Base-by-base conservation (phyloP, 2,888 invertebrate genomes). In the Malthinus flaveolus region DNA sequence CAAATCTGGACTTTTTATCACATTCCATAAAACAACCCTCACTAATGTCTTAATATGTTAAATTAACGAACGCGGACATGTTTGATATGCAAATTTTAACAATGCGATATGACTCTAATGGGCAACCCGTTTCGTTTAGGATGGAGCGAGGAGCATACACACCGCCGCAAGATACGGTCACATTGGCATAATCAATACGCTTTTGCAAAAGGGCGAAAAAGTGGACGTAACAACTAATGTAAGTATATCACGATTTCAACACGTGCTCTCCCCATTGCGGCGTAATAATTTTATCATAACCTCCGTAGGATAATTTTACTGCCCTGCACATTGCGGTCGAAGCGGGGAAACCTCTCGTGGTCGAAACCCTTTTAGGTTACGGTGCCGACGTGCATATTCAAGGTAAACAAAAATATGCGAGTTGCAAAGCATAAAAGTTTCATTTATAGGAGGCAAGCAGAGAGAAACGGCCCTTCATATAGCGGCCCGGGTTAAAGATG, bases 321-420 rank as follows among this genome's bases (percentile, higher is more conserved):
- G 97, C 99, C 0, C 82, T 99, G 1, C 98, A 99, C 75, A 93
- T 98, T 72, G 98, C 98, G 3, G 98, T 98, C 1, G 94, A 95
- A 78, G 91, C 93, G 0, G 92, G 93, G 60, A 94, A 95, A 72
- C 96, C 97, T 1, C 89, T 91, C 6, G 96, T 97, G 1, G 97
- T 97, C 15, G 97, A 98, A 80, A 95, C 95, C 0, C 82, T 99
- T 52, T 81, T 98, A 3, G 99, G 98, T 0, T 96, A 92, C 74
- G 99, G 99, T 12, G 98, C 98, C 1, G 95, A 97, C 75, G 97
- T 99, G 1, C 97, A 98, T 78, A 91, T 97, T 15, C 87, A 95
- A 74, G 89, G 89, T 82, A 33, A 56, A 12, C 13, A 32, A 23
- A 7, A 23, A 2, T 1, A 7, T 10, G 2, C 7, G 8, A 0